Percentiles rank a stretch among this genome's conserved stretches.
phyloP scores from a whole-genome alignment of 2,113 vertebrate species.

The Channa argus region DNA sequence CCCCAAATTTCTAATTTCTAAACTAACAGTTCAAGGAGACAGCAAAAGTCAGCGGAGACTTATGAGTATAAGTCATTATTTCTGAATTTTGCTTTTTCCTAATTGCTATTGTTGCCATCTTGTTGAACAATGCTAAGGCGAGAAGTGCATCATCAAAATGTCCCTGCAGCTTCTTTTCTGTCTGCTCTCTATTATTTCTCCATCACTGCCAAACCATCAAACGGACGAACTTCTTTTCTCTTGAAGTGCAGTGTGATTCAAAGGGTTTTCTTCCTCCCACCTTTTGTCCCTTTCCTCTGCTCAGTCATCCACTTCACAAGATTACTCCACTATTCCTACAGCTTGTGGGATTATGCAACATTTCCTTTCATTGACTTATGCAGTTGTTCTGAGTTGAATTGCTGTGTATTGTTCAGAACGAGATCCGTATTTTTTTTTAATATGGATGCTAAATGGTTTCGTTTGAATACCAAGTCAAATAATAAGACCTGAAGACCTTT shows the following conservation, averaged over 20 bases:
- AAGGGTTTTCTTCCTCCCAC: slow-evolving; percentile 39
- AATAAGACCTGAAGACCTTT: neutral
- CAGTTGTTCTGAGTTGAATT: slow-evolving; percentile 6
- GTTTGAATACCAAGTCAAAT: neutral
- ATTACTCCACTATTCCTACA: slow-evolving; percentile 18
- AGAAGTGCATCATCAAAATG: slow-evolving; percentile 8
- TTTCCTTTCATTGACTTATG: slow-evolving; percentile 29
- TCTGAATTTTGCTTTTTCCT: slow-evolving; percentile 11
- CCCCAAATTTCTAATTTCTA: slow-evolving; percentile 3
- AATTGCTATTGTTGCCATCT: slow-evolving; percentile 10
- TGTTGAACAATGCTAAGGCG: slow-evolving; percentile 1
- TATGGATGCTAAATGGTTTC: slow-evolving; percentile 3
- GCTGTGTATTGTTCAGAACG: neutral
- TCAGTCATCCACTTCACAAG: slow-evolving; percentile 43
- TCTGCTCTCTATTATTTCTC: slow-evolving; percentile 22
- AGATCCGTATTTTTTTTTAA: neutral
- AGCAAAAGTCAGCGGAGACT: no score
- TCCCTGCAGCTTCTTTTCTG: slow-evolving; percentile 7
- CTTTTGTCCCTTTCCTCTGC: slow-evolving; percentile 36
- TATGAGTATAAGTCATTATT: neutral
- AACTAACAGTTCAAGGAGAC: neutral
- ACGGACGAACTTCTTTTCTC: slow-evolving; percentile 26
- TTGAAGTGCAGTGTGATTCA: slow-evolving; percentile 27
- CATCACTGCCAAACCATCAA: slow-evolving; percentile 28
- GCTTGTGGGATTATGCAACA: slow-evolving; percentile 35